These are phyloP conservation scores for Anas capensis DNA, from an alignment of 2,797 vertebrate species.

Conservation along the genomic window DNA sequence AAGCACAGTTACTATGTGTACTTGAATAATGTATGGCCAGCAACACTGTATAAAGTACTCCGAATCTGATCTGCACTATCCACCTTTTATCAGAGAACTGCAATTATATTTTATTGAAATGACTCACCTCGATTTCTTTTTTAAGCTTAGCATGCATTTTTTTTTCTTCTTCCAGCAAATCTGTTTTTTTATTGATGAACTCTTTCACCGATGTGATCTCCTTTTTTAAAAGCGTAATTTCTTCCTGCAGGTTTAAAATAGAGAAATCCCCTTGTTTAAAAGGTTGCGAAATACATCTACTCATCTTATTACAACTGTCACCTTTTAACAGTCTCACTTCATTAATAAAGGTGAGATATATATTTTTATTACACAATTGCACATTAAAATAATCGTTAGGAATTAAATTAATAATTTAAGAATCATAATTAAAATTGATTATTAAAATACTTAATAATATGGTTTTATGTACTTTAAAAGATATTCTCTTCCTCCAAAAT, in stretches of 20 bases:
- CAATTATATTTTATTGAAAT: neutral
- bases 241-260: slow-evolving; percentile 71
- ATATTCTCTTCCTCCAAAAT: neutral
- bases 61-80: neutral
- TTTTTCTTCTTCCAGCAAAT: slow-evolving; percentile 72
- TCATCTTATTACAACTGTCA: neutral
- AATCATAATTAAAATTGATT: neutral
- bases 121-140: slow-evolving; percentile 82
- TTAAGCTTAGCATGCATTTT: slow-evolving; percentile 76
- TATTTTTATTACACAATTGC: neutral
- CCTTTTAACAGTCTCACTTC: neutral
- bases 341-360: neutral
- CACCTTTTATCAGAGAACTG: neutral
- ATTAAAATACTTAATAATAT: neutral
- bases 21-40: neutral
- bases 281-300: neutral
- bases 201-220: slow-evolving; percentile 71
- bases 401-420: neutral
- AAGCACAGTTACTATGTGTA: neutral
- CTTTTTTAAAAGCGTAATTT: slow-evolving; percentile 68
- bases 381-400: neutral
- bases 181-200: slow-evolving; percentile 63
- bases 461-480: neutral
- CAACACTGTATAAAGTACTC: neutral
- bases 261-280: neutral